A percentile compares a stretch with the other conserved stretches of the same genome.
phyloP scores from a whole-genome alignment of 1,140 invertebrate species.

The Helicoverpa zea region DNA sequence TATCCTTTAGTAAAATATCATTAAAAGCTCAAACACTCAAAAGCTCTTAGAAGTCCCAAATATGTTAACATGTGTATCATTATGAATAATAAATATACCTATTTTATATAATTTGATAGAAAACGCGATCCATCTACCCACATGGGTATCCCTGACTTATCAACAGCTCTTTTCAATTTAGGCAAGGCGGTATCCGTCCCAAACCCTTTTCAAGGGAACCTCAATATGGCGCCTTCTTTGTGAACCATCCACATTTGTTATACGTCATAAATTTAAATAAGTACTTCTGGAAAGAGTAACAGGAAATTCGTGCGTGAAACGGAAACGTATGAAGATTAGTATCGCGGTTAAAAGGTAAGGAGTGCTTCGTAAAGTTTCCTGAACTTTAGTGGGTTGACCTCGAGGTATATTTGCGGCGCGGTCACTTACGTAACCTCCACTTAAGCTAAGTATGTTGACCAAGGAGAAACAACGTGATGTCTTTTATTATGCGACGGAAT shows the following conservation, averaged over 20 bases:
- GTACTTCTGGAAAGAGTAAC: not conserved
- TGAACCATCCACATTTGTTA: constrained; percentile 39
- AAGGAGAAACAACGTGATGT: constrained; percentile 13
- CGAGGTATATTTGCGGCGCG: constrained; percentile 14
- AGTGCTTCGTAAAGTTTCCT: constrained; percentile 14
- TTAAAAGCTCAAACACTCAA: too few species aligned
- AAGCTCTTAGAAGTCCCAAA: not conserved
- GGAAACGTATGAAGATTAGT: constrained; percentile 28
- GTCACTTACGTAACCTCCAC: constrained; percentile 31
- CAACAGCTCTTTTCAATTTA: constrained; percentile 42
- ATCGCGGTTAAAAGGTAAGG: constrained; percentile 11
- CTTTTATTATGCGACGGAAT: constrained; percentile 23
- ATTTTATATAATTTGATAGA: constrained; percentile 22
- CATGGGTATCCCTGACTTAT: constrained; percentile 37
- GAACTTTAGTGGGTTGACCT: constrained; percentile 31
- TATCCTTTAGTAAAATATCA: not conserved
- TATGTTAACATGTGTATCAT: constrained; percentile 28
- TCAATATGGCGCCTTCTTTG: constrained; percentile 37
- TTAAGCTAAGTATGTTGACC: constrained; percentile 24
- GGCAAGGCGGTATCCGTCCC: constrained; percentile 10
- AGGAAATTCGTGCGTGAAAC: not conserved
- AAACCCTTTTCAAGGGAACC: constrained; percentile 37
- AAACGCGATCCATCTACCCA: constrained; percentile 18
- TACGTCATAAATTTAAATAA: constrained; percentile 39
- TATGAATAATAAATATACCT: constrained; percentile 29